phyloP scores from a whole-genome alignment of 1,140 invertebrate species.

The Cyclargus thomasi region DNA sequence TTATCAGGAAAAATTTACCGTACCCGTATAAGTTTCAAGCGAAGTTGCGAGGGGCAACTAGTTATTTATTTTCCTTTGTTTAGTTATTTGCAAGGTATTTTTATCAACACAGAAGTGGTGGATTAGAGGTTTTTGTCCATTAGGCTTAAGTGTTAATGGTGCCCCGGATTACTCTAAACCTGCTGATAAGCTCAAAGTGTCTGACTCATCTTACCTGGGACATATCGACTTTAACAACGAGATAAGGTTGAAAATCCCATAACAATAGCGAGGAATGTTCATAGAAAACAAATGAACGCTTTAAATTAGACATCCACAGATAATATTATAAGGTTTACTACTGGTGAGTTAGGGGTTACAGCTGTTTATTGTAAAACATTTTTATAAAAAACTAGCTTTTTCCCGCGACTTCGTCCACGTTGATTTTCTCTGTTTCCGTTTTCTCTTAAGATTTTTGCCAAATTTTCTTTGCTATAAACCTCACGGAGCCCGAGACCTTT shows the following conservation, averaged over 20 bases:
- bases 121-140: slow-evolving; percentile 71
- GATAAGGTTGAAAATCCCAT: slow-evolving; percentile 32
- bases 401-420: no score
- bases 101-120: slow-evolving; percentile 44
- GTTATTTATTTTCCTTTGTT: not conserved
- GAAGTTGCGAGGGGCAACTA: no score
- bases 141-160: slow-evolving; percentile 70
- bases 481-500: no score
- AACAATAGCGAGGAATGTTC: slow-evolving; percentile 15
- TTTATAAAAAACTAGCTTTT: no score
- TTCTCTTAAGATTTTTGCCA: no score
- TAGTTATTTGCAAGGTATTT: slow-evolving; percentile 28
- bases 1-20: no score
- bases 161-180: slow-evolving; percentile 57
- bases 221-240: not conserved
- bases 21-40: no score
- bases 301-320: slow-evolving; percentile 20
- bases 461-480: no score
- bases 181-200: slow-evolving; percentile 49
- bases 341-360: not conserved
- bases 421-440: no score
- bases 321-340: not conserved
- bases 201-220: slow-evolving; percentile 47
- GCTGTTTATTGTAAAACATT: not conserved
- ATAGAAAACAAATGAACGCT: slow-evolving; percentile 13